Percentiles rank a stretch among this genome's conserved stretches.
phyloP scores from a whole-genome alignment of 2,888 invertebrate species.

The Girardia tigrina region DNA sequence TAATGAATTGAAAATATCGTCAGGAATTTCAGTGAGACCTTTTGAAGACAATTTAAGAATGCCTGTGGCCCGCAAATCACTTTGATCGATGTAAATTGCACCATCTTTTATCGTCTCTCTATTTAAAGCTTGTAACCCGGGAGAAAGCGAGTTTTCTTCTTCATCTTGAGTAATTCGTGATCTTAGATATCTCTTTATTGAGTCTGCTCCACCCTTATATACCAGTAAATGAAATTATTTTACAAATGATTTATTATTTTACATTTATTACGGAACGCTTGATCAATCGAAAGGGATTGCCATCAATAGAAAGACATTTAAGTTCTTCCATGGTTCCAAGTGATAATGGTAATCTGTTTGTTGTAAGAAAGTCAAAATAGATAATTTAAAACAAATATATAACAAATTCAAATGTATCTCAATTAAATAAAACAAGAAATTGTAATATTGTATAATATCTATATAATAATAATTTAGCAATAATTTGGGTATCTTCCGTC shows the following conservation, averaged over 20 bases:
- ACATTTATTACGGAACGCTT: conserved; percentile 8
- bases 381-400: too few relatives aligned
- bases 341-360: neutral
- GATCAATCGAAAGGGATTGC: conserved; percentile 3
- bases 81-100: neutral
- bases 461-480: too few relatives aligned
- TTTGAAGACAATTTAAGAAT: neutral
- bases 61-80: neutral
- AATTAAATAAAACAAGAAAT: too few relatives aligned
- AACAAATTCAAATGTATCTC: too few relatives aligned
- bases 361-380: too few relatives aligned
- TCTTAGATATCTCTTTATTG: neutral
- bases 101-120: conserved; percentile 11
- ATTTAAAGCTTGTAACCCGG: neutral
- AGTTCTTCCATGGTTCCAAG: neutral
- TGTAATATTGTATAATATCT: too few relatives aligned
- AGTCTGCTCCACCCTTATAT: neutral
- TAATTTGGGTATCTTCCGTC: too few relatives aligned
- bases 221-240: neutral
- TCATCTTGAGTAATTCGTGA: neutral
- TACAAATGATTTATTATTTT: neutral
- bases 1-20: neutral
- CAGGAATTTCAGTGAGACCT: neutral
- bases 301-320: conserved; percentile 4
- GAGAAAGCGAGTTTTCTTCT: neutral